Conservation (phyloP, 2,797 vertebrate species). For the Enteromius radiatus region DNA sequence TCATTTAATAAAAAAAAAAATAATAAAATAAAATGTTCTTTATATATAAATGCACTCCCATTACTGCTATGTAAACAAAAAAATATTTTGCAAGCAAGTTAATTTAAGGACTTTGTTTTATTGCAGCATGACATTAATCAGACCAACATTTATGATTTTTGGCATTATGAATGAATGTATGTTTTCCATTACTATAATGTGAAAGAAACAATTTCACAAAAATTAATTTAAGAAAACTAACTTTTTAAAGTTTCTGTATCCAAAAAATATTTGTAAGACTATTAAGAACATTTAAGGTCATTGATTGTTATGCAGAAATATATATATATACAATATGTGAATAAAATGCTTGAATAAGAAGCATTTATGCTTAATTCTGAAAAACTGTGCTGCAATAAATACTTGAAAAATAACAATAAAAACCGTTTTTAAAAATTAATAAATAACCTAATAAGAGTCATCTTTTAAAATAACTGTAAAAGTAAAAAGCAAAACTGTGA, state of each 20-base stretch:
- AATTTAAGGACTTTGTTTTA: background rate
- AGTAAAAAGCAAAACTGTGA: background rate
- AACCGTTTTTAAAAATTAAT: background rate
- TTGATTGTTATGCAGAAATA: background rate
- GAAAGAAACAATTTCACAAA: too few relatives aligned
- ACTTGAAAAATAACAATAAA: background rate
- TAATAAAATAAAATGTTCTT: too few relatives aligned
- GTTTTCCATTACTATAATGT: too few relatives aligned
- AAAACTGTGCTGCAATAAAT: background rate
- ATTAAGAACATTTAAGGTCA: background rate
- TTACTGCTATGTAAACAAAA: background rate
- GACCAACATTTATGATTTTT: background rate
- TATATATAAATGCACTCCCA: background rate
- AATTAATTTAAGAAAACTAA: background rate
- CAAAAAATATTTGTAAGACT: too few relatives aligned
- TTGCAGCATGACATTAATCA: background rate
- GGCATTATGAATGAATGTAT: background rate
- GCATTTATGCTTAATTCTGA: background rate
- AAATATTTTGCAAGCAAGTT: background rate
- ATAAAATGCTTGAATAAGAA: background rate
- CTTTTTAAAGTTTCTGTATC: too few relatives aligned
- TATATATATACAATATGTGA: background rate
- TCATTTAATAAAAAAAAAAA: background rate
- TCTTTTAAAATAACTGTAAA: background rate
- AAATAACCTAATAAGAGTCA: background rate